Conservation (phyloP, 2,888 invertebrate species). For the Julus scanicus region DNA sequence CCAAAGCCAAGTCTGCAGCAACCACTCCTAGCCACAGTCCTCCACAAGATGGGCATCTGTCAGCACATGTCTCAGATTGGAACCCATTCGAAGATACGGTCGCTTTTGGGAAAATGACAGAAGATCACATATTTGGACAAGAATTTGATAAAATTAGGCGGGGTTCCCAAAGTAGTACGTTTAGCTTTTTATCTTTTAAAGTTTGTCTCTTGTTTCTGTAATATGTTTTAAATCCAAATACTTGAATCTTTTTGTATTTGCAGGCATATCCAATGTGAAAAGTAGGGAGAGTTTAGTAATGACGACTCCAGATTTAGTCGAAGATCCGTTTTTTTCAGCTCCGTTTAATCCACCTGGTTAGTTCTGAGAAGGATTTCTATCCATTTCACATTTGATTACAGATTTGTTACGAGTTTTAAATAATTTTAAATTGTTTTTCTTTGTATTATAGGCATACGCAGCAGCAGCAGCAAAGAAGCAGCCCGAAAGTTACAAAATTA, state of each 20-base stretch:
- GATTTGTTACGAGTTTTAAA: neutral
- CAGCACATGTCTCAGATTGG: conserved; percentile 78
- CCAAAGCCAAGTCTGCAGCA: conserved; percentile 66
- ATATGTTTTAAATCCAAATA: neutral
- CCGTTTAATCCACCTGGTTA: conserved; percentile 58
- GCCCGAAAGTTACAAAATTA: conserved; percentile 46
- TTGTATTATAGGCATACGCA: conserved; percentile 37
- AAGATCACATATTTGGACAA: conserved; percentile 83
- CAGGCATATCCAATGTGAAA: conserved; percentile 76
- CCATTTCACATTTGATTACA: neutral
- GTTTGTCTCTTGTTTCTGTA: neutral
- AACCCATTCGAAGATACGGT: conserved; percentile 83
- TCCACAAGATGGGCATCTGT: conserved; percentile 64
- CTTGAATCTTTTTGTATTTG: conserved; percentile 58
- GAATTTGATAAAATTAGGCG: conserved; percentile 84
- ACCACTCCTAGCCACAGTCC: conserved; percentile 64
- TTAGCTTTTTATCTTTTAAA: conserved; percentile 24
- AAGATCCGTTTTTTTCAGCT: conserved; percentile 77
- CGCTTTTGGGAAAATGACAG: conserved; percentile 79
- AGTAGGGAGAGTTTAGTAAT: conserved; percentile 77
- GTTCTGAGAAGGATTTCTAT: neutral
- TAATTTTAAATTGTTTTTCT: neutral
- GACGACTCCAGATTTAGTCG: conserved; percentile 73
- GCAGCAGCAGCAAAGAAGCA: conserved; percentile 55
- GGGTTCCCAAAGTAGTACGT: conserved; percentile 81